A percentile compares a stretch with the other conserved stretches of the same genome.
These are phyloP conservation scores for Peromyscus attwateri DNA, from an alignment of 2,797 vertebrate genomes.

Conservation along the genomic window DNA sequence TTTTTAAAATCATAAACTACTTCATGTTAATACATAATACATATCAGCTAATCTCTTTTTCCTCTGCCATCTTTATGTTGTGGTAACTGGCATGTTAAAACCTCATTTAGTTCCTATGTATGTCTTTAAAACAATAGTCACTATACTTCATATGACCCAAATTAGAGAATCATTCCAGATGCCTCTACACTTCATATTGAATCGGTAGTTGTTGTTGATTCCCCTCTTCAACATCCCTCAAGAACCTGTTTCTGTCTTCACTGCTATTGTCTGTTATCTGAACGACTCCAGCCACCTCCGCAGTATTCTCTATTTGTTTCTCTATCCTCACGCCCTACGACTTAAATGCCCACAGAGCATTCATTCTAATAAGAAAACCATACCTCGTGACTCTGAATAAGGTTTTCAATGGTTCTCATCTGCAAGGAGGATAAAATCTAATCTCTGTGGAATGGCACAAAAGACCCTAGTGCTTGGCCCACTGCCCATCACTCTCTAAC, in stretches of 20 bases:
- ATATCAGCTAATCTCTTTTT: neutral
- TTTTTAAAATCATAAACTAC: constrained; percentile 28
- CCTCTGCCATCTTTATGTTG: neutral
- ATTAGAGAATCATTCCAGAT: constrained; percentile 37
- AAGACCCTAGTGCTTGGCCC: neutral
- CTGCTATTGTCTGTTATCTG: neutral
- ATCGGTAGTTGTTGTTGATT: neutral
- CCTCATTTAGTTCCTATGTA: neutral
- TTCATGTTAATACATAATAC: constrained; percentile 41
- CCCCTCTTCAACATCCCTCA: neutral
- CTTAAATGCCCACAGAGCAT: neutral
- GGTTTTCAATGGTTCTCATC: constrained; percentile 9
- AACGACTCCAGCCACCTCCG: neutral
- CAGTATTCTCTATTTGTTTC: neutral
- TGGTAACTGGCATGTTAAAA: neutral
- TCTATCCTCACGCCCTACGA: neutral
- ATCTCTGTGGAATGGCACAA: neutral
- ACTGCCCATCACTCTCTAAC: constrained; percentile 1
- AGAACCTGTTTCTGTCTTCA: neutral
- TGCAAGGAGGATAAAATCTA: constrained; percentile 51
- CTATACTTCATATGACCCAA: constrained; percentile 18
- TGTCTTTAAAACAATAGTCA: constrained; percentile 47
- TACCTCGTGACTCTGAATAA: neutral
- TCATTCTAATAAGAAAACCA: constrained; percentile 37
- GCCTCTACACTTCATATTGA: neutral